Evolutionary conservation across 2,797 vertebrate species (phyloP).

Genomic region (Cottoperca gobio): DNA sequence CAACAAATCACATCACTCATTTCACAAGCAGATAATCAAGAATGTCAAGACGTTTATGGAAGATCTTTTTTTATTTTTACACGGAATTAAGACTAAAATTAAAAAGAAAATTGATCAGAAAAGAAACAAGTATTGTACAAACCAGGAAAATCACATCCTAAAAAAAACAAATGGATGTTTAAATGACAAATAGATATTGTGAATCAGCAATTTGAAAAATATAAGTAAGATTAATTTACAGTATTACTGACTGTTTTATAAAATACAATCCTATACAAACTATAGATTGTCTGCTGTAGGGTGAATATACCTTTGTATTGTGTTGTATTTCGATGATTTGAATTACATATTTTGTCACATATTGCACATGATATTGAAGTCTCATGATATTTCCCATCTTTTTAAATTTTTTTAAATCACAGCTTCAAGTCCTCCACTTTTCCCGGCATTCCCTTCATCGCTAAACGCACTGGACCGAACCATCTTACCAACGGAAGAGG

Average conservation of each 20-base stretch:
- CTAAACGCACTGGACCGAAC: constrained; percentile 59
- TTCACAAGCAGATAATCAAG: neutral
- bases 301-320: neutral
- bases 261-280: neutral
- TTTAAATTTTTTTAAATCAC: constrained; percentile 26
- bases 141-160: neutral
- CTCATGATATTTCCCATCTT: constrained; percentile 5
- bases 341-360: constrained; percentile 5
- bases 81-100: neutral
- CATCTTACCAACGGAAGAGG: constrained; percentile 51
- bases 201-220: neutral
- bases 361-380: neutral
- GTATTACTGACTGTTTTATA: neutral
- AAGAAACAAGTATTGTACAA: neutral
- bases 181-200: neutral
- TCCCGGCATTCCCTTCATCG: constrained; percentile 55
- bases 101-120: neutral
- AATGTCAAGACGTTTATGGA: too few species aligned
- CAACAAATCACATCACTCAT: neutral
- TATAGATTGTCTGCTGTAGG: neutral
- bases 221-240: neutral
- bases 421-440: constrained; percentile 57
- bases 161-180: neutral
- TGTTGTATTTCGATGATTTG: neutral
- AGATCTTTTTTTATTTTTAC: too few species aligned